phyloP scores from a whole-genome alignment of 1,140 invertebrate genomes.

The Drosophila neocordata region DNA sequence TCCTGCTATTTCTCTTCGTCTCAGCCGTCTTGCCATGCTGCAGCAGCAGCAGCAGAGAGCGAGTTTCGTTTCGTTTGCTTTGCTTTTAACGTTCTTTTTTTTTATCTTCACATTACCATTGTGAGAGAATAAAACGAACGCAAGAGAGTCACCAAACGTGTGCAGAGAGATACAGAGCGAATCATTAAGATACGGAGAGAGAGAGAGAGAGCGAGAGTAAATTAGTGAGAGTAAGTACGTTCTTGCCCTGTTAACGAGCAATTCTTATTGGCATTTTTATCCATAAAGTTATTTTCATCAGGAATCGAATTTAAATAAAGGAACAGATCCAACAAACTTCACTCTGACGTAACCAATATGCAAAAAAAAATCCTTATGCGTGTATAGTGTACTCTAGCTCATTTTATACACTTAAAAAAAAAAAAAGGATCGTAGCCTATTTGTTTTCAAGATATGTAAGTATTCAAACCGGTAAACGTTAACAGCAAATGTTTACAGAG shows the following conservation, averaged over 20 bases:
- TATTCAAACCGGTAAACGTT: too few species aligned
- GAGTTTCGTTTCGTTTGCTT: slow-evolving; percentile 36
- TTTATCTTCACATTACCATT: slow-evolving; percentile 20
- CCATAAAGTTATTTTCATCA: slow-evolving; percentile 1
- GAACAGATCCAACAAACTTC: background rate
- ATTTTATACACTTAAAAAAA: too few species aligned
- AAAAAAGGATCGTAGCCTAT: too few species aligned
- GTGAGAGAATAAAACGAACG: background rate
- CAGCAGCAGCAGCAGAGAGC: slow-evolving; percentile 20
- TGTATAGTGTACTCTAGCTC: too few species aligned
- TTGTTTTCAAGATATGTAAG: too few species aligned
- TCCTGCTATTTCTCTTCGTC: background rate
- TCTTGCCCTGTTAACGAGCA: background rate
- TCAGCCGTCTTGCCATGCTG: background rate
- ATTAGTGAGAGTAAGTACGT: background rate
- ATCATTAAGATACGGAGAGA: background rate
- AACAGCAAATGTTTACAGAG: too few species aligned
- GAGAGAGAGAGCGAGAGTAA: background rate
- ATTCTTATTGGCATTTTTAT: slow-evolving; percentile 8
- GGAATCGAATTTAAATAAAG: background rate
- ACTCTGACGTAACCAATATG: background rate
- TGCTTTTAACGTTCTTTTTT: slow-evolving; percentile 32
- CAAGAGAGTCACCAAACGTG: background rate
- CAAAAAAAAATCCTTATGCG: too few species aligned
- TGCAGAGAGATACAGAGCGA: slow-evolving; percentile 1